Conservation (phyloP, 2,797 vertebrate species). For the Bryconaethiops microstoma region DNA sequence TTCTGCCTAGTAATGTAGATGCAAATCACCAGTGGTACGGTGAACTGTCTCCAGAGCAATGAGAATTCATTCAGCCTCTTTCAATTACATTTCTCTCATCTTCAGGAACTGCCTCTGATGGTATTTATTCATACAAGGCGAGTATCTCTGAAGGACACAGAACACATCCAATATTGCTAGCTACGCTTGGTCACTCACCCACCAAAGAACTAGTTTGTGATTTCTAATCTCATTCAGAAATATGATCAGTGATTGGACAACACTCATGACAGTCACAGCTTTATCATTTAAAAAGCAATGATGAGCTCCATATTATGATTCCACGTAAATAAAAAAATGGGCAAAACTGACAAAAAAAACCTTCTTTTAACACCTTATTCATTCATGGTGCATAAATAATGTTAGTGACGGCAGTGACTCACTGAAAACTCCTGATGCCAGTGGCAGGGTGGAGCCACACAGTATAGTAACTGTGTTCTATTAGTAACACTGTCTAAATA, state of each 20-base stretch:
- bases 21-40: conserved; percentile 21
- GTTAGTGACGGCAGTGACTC: not conserved
- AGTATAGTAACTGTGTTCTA: not conserved
- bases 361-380: conserved; percentile 4
- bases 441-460: not conserved
- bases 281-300: not conserved
- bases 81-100: conserved; percentile 42
- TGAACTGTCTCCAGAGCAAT: conserved; percentile 18
- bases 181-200: conserved; percentile 5
- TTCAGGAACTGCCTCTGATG: conserved; percentile 26
- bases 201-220: conserved; percentile 1
- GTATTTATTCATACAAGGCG: conserved; percentile 26
- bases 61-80: conserved; percentile 32
- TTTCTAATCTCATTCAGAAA: not conserved
- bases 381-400: conserved; percentile 2
- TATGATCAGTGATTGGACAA: not conserved
- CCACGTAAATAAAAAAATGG: not conserved
- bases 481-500: too few species aligned
- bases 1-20: conserved; percentile 20
- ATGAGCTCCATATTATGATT: not conserved
- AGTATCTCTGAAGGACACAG: conserved; percentile 4
- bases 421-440: not conserved
- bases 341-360: not conserved
- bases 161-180: conserved; percentile 17
- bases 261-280: not conserved